These are phyloP conservation scores for Oncorhynchus nerka DNA, from an alignment of 2,113 vertebrate species.

Conservation along the genomic window DNA sequence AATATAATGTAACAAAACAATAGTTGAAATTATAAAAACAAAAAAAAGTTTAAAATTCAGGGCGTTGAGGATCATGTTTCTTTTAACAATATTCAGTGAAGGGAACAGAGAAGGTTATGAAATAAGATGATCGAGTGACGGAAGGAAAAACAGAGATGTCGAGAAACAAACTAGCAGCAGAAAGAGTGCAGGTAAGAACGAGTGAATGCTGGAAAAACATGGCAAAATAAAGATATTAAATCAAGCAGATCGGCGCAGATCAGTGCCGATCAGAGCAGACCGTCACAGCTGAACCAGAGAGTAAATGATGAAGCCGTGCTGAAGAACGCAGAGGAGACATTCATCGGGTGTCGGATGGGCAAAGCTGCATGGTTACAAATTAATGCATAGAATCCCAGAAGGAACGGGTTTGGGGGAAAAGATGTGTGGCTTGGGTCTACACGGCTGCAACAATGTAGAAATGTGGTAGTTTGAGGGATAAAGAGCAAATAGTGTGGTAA, in stretches of 20 bases:
- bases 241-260: not conserved
- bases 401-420: not conserved
- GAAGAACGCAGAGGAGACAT: not conserved
- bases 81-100: not conserved
- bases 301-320: not conserved
- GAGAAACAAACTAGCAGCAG: not conserved
- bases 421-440: slow-evolving; percentile 6
- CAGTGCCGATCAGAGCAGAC: not conserved
- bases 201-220: not conserved
- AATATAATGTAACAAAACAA: not conserved
- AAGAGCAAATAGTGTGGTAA: slow-evolving; percentile 3
- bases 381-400: not conserved
- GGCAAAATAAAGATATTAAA: not conserved
- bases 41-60: not conserved
- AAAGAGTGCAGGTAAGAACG: not conserved
- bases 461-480: not conserved
- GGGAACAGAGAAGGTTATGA: not conserved
- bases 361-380: slow-evolving; percentile 8
- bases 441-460: slow-evolving; percentile 5
- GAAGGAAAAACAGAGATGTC: not conserved
- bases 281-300: not conserved
- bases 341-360: not conserved
- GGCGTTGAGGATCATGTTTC: too few species aligned
- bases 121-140: not conserved
- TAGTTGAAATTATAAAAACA: not conserved